Base-by-base conservation (phyloP, 2,888 invertebrate species). In the Aphodius granarius region DNA sequence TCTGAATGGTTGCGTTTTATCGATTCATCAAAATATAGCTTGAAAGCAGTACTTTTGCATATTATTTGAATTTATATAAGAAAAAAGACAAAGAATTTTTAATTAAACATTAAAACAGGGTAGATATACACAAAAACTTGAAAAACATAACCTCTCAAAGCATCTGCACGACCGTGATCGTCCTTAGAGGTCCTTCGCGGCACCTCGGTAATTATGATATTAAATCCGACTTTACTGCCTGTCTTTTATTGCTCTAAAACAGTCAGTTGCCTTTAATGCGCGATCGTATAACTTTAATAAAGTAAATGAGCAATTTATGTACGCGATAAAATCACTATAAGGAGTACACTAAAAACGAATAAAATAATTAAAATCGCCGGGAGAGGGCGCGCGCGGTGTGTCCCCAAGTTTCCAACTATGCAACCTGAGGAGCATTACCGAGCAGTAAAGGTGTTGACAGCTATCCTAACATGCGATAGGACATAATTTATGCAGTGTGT, bases 291-390 rank as follows among this genome's bases (percentile, higher is more conserved):
- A 68, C 68, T 68, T 68, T 68, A 68, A 68, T 20, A 16, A 43
- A 43, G 43, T 43, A 43, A 43, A 43, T 43, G 43, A 43, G 43
- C 43, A 43, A 43, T 43, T 43, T 43, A 43, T 43, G 43, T 43
- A 43, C 43, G 43, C 68, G 68, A 68, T 68, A 68, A 68, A 68
- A 20, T 68, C 68, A 22, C 43, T 43, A 43, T 43, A 13, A 43
- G 43, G 43, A 43, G 43, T 43, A 43, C 43, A 43, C 43, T 43
- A 43, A 43, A 43, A n/a, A 20, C 68, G 68, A 20, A 22, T 21
- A 22, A 68, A 68, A 68, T 68, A 68, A 68, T 68, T 68, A 68
- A 68, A 68, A 68, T 20, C 68, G 68, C 68, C 21, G 22, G 21
- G 22, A 68, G 21, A 20, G n/a, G 16, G 20, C 68, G 68, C 18